Evolutionary conservation across 2,797 vertebrate genomes (phyloP).

Genomic region (Xiphophorus birchmanni): DNA sequence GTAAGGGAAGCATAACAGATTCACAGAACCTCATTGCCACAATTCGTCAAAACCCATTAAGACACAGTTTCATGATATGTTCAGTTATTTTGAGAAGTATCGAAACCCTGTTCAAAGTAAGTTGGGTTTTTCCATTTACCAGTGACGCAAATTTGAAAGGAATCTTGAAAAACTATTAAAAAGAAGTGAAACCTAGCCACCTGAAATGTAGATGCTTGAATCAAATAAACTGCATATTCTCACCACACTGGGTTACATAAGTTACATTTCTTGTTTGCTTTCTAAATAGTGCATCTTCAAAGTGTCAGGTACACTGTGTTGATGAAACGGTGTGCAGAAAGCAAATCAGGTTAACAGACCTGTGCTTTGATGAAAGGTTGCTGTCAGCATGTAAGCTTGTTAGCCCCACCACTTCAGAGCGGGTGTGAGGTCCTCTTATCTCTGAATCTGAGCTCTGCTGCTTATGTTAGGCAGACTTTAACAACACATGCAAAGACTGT

Average conservation of each 20-base stretch:
- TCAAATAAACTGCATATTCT: neutral
- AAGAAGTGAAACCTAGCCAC: neutral
- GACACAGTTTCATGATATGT: neutral
- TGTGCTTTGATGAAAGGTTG: neutral
- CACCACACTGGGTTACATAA: neutral
- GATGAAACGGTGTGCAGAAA: neutral
- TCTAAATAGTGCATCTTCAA: neutral
- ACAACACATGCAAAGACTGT: neutral
- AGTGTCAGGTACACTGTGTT: neutral
- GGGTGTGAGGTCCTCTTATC: neutral
- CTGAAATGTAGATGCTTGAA: neutral
- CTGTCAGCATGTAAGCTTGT: neutral
- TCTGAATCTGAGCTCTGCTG: neutral
- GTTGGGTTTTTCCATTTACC: neutral
- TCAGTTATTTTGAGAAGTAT: neutral
- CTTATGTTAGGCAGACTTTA: neutral
- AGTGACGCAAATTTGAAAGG: neutral
- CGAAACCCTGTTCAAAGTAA: neutral
- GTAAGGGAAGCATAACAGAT: neutral
- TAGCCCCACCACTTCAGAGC: slow-evolving; percentile 6
- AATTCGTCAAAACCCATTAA: neutral
- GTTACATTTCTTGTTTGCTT: neutral
- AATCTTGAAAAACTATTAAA: neutral
- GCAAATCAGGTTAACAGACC: neutral
- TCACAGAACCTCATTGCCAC: neutral